phyloP scores from a whole-genome alignment of 2,113 vertebrate genomes.

The Vanacampus margaritifer region DNA sequence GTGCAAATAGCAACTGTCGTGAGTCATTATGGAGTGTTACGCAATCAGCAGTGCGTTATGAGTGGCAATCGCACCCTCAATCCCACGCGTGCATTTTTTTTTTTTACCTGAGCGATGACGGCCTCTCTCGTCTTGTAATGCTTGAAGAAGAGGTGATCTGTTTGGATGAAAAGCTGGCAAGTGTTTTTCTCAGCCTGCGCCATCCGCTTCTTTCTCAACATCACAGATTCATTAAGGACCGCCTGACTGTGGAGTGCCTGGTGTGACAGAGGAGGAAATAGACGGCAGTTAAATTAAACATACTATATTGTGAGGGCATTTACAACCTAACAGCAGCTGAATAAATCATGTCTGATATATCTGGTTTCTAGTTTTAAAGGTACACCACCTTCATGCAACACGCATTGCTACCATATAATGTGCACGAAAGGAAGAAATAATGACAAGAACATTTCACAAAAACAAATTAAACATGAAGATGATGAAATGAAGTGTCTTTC shows the following conservation, averaged over 20 bases:
- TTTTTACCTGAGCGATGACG: conserved; percentile 83
- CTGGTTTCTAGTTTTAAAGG: conserved; percentile 23
- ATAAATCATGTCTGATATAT: conserved; percentile 52
- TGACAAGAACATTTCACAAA: neutral
- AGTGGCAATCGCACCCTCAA: neutral
- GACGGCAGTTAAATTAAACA: conserved; percentile 47
- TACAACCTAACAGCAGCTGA: conserved; percentile 31
- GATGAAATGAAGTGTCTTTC: too few species aligned
- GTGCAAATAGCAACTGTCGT: neutral
- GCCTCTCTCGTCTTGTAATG: conserved; percentile 94
- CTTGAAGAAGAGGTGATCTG: conserved; percentile 94
- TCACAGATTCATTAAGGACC: conserved; percentile 59
- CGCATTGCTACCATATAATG: neutral
- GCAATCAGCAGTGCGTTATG: neutral
- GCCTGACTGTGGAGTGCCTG: conserved; percentile 49
- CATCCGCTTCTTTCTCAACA: conserved; percentile 87
- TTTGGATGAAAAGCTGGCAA: conserved; percentile 97
- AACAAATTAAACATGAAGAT: neutral
- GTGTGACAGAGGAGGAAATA: conserved; percentile 4
- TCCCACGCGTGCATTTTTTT: neutral
- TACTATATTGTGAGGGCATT: conserved; percentile 17
- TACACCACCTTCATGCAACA: conserved; percentile 9
- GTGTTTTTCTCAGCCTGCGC: conserved; percentile 92
- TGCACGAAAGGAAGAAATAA: neutral
- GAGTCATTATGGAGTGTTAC: neutral